phyloP scores from a whole-genome alignment of 1,140 invertebrate genomes.

The Trichonephila inaurata region DNA sequence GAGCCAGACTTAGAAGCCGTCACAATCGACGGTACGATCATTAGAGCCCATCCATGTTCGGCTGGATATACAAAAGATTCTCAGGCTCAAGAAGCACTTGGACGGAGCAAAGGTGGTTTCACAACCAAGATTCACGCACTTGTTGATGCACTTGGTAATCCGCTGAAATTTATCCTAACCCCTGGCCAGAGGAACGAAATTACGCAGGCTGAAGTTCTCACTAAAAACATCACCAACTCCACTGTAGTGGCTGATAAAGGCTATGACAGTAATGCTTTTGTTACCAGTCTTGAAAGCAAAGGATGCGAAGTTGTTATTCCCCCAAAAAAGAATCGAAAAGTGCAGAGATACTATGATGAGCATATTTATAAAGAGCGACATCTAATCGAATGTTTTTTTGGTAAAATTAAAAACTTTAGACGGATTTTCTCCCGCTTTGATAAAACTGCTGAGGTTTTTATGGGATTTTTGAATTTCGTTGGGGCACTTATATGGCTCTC shows the following conservation, averaged over 20 bases:
- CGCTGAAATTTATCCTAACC: neutral
- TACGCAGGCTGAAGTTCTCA: neutral
- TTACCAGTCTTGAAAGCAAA: constrained; percentile 31
- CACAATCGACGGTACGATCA: neutral
- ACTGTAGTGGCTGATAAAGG: neutral
- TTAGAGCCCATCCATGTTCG: constrained; percentile 9
- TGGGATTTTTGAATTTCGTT: constrained; percentile 7
- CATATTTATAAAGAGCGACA: neutral
- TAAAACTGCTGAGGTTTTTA: neutral
- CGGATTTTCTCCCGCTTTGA: neutral
- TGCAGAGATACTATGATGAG: neutral
- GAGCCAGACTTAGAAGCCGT: neutral
- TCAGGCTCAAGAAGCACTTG: neutral
- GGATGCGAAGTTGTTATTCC: constrained; percentile 48
- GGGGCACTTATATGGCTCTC: constrained; percentile 25
- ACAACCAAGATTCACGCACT: constrained; percentile 15
- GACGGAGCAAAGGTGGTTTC: neutral
- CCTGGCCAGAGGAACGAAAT: neutral
- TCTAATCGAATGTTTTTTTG: neutral
- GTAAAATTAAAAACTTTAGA: neutral
- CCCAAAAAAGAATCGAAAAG: neutral
- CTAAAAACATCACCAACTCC: constrained; percentile 1
- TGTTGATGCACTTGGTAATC: constrained; percentile 33
- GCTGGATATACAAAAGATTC: neutral
- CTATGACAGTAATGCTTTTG: constrained; percentile 40